Percentiles rank a stretch among this genome's conserved stretches.
Conservation (phyloP, 2,888 invertebrate species). For the Lydus trimaculatus region DNA sequence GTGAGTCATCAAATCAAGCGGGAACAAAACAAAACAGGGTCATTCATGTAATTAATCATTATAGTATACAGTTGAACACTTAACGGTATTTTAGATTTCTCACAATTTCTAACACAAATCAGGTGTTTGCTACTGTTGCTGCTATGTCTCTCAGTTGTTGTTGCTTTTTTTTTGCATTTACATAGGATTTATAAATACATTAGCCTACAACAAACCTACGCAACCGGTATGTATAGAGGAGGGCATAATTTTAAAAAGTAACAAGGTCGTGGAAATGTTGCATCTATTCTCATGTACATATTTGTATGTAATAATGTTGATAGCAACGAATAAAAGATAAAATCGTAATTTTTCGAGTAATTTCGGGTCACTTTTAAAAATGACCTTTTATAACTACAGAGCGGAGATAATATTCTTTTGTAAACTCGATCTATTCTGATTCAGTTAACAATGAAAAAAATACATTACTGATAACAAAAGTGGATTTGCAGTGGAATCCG, state of each 20-base stretch:
- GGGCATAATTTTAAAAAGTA: constrained; percentile 52
- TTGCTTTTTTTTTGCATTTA: background rate
- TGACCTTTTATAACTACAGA: too few relatives aligned
- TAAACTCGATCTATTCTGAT: too few relatives aligned
- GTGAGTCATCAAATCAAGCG: background rate
- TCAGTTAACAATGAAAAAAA: too few relatives aligned
- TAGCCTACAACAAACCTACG: constrained; percentile 44
- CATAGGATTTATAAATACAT: constrained; percentile 32
- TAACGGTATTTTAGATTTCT: background rate
- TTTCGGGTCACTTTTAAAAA: too few relatives aligned
- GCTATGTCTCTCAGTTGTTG: background rate
- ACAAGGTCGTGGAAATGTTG: constrained; percentile 46
- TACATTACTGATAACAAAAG: too few relatives aligned
- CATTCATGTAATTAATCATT: background rate
- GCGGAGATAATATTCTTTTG: too few relatives aligned
- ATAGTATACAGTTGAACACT: too few relatives aligned
- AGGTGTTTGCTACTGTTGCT: constrained; percentile 50
- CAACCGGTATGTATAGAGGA: constrained; percentile 37
- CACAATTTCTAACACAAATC: constrained; percentile 36
- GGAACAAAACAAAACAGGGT: background rate
- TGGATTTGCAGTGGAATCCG: too few relatives aligned
- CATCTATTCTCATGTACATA: constrained; percentile 30
- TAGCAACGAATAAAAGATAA: too few relatives aligned
- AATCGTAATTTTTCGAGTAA: too few relatives aligned
- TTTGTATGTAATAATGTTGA: background rate